Base-by-base conservation (phyloP, 2,113 vertebrate species). In the Psephotus haematonotus region DNA sequence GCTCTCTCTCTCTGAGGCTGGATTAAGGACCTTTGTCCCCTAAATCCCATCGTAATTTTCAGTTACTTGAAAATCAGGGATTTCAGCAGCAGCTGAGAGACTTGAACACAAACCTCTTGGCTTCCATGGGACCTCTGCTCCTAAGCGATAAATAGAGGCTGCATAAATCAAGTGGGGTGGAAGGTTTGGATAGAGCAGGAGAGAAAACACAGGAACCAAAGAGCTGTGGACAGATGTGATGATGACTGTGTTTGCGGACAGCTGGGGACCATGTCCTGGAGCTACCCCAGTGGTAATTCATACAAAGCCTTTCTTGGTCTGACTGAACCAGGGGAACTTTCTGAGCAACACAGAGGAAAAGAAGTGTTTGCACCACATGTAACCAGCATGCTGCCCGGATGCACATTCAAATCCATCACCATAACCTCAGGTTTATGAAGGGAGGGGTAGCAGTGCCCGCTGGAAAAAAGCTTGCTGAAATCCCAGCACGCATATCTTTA, bases 361-460 rank as follows among this genome's bases (percentile, higher is more conserved):
- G 50, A 19, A 11, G 6, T 0, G 1, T n/a, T 83, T 13, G 46
- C 28, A 10, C 39, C 1, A 0, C 17, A 0, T 11, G 60, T 17
- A 15, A 7, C 15, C 11, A 25, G 17, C 33, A 10, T 4, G 1
- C 37, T 27, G 64, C n/a, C 39, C 37, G 6, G 6, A 2, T 28
- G 39, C 35, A 13, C 35, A 0, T 27, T 15, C 52, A 55, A 13
- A 79, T 16, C 19, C 44, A 14, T 47, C 63, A 20, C 23, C 27
- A 0, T 39, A 41, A 52, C 31, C 47, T 13, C 81, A 43, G 17
- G 11, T 49, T 2, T 37, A 12, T 23, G 55, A 35, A 63, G 47
- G 43, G 19, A 67, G 35, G 2, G 11, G 17, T 15, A 31, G 28
- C 28, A 7, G 52, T 23, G 20, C n/a, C 55, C 7, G 31, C 35